phyloP scores from a whole-genome alignment of 2,888 invertebrate genomes.

The Cryptosula pallasiana region DNA sequence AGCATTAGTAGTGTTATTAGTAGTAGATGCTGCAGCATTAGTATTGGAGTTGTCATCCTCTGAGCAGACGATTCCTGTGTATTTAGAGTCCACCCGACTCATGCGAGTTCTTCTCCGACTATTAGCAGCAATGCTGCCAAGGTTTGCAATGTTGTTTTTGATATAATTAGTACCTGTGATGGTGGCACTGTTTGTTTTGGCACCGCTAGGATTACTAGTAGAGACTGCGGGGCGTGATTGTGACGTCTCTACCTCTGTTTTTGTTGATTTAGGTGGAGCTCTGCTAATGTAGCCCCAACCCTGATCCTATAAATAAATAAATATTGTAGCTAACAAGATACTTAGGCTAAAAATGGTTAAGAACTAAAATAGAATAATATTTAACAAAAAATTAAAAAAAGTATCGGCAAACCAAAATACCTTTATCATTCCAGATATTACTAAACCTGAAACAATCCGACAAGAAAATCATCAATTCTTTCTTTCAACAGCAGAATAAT shows the following conservation, averaged over 20 bases:
- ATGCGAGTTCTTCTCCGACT: neutral
- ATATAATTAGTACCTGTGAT: slow-evolving; percentile 16
- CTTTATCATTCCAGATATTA: too few relatives aligned
- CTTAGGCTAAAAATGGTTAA: too few relatives aligned
- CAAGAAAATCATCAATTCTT: too few relatives aligned
- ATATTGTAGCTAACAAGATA: too few relatives aligned
- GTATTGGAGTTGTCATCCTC: neutral
- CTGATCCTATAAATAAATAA: slow-evolving; percentile 12
- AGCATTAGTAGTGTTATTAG: neutral
- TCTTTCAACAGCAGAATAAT: too few relatives aligned
- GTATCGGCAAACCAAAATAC: too few relatives aligned
- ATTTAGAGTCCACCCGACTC: slow-evolving; percentile 12
- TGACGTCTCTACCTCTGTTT: neutral
- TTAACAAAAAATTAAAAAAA: too few relatives aligned
- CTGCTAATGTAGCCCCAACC: slow-evolving; percentile 23
- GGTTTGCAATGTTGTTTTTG: slow-evolving; percentile 21
- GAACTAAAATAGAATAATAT: too few relatives aligned
- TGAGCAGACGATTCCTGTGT: neutral
- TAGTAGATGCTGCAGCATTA: neutral
- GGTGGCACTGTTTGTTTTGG: neutral
- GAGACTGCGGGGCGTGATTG: neutral
- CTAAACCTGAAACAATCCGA: too few relatives aligned
- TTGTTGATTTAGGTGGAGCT: neutral
- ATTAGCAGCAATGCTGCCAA: neutral
- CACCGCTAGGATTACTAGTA: neutral